Percentiles rank a stretch among this genome's conserved stretches.
phyloP scores from a whole-genome alignment of 1,140 invertebrate genomes.

The Musca domestica region DNA sequence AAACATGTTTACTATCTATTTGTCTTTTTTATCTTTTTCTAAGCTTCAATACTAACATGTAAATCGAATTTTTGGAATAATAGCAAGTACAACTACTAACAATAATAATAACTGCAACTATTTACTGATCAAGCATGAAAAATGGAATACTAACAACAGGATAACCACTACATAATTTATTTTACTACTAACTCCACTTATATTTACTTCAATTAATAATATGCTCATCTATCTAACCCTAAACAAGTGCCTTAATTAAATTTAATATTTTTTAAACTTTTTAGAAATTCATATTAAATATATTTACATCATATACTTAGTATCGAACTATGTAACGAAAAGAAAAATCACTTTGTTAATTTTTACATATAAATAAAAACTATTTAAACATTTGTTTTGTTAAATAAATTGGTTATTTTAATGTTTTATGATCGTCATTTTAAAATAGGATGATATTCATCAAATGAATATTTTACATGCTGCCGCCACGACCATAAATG shows the following conservation, averaged over 20 bases:
- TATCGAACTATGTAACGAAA: background rate
- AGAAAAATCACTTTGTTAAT: background rate
- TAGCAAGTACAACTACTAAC: background rate
- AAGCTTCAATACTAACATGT: constrained; percentile 14
- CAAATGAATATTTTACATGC: constrained; percentile 25
- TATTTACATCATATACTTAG: background rate
- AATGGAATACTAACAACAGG: background rate
- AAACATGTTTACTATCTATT: too few relatives aligned
- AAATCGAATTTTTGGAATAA: background rate
- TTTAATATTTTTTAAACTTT: background rate
- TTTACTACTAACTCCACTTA: background rate
- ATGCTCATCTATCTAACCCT: background rate
- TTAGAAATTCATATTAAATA: background rate
- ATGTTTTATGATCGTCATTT: background rate
- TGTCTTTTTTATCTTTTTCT: background rate
- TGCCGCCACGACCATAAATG: constrained; percentile 69
- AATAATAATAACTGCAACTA: constrained; percentile 3
- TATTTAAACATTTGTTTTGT: background rate
- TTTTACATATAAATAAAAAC: background rate
- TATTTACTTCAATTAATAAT: background rate
- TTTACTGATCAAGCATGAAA: background rate
- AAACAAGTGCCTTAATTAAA: constrained; percentile 10
- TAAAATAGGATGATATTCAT: background rate
- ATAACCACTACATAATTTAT: too few relatives aligned
- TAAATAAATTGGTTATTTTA: background rate